Evolutionary conservation across 1,140 invertebrate species (phyloP).

Genomic region (Eulimnadia texana): DNA sequence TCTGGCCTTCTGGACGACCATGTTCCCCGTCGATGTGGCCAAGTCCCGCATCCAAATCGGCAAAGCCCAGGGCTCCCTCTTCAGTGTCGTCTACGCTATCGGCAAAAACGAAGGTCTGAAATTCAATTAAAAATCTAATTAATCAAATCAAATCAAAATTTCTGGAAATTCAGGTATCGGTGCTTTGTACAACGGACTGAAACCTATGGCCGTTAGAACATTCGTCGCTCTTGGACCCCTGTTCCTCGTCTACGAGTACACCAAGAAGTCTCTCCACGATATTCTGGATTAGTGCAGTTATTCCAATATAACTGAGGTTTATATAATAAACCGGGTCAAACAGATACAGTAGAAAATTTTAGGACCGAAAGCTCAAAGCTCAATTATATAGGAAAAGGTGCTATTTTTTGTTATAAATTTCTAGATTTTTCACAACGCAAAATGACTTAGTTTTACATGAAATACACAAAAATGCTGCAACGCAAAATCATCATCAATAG

Average conservation of each 20-base stretch:
- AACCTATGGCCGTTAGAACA: constrained; percentile 13
- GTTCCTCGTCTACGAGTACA: constrained; percentile 13
- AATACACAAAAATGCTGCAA: no score
- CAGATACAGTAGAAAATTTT: neutral
- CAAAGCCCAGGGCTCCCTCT: neutral
- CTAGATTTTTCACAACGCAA: no score
- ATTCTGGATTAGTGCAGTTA: neutral
- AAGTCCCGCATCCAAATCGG: constrained; percentile 13
- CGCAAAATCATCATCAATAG: no score
- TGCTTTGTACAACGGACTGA: constrained; percentile 13
- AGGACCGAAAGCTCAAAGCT: neutral
- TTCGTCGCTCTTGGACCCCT: constrained; percentile 11
- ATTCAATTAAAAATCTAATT: no score
- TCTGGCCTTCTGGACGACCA: constrained; percentile 13
- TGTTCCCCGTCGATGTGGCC: constrained; percentile 14
- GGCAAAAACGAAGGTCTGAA: constrained; percentile 12
- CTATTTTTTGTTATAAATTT: no score
- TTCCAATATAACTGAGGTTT: neutral
- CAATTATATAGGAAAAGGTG: no score
- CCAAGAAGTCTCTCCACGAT: constrained; percentile 2
- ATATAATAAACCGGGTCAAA: neutral
- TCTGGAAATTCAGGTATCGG: constrained; percentile 6
- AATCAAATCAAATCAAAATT: no score
- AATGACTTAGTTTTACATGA: no score
- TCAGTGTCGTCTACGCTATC: constrained; percentile 4